These are phyloP conservation scores for Sarcophilus harrisii DNA, from an alignment of 2,797 vertebrate genomes.

Conservation along the genomic window DNA sequence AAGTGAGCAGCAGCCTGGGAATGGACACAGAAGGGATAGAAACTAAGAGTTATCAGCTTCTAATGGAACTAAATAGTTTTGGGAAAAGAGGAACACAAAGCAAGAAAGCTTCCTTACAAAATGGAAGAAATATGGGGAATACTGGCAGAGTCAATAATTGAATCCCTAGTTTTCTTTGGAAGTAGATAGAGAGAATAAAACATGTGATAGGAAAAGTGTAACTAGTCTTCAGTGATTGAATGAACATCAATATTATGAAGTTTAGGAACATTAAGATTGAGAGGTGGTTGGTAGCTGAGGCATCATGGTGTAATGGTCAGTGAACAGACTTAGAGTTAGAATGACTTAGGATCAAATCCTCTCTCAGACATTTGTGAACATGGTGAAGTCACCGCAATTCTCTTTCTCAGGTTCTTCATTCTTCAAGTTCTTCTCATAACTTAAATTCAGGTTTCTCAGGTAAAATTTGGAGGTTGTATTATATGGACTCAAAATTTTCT, in stretches of 20 bases:
- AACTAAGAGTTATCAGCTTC: not conserved
- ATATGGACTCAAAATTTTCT: not conserved
- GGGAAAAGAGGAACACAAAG: not conserved
- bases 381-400: not conserved
- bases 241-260: not conserved
- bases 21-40: not conserved
- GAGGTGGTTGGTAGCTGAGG: not conserved
- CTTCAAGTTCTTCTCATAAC: too few relatives aligned
- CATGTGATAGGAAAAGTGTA: not conserved
- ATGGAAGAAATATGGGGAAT: not conserved
- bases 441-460: too few relatives aligned
- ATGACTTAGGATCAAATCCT: not conserved
- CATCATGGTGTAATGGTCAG: not conserved
- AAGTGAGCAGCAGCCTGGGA: not conserved
- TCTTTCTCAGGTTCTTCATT: not conserved
- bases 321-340: not conserved
- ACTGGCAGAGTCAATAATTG: not conserved
- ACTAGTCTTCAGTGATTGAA: not conserved
- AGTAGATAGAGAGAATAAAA: not conserved
- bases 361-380: not conserved
- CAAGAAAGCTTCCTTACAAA: not conserved
- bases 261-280: not conserved
- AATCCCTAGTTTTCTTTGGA: not conserved
- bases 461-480: not conserved
- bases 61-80: not conserved